phyloP scores from a whole-genome alignment of 2,113 vertebrate species.

The Leuciscus idus region DNA sequence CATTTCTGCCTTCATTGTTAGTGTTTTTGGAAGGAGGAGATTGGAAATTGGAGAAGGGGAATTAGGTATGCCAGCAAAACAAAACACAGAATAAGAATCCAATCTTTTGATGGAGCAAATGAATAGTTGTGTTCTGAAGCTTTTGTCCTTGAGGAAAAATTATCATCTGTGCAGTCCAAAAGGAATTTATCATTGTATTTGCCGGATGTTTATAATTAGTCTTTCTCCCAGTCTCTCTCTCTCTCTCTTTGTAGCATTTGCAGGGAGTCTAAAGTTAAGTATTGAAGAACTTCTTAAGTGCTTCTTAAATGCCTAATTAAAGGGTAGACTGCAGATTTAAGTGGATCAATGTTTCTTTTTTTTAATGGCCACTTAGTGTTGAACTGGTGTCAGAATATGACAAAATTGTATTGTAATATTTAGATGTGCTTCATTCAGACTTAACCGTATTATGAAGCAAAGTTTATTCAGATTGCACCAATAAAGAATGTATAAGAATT shows the following conservation, averaged over 20 bases:
- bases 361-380: conserved; percentile 3
- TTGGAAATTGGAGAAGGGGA: conserved; percentile 38
- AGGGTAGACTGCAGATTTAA: conserved; percentile 24
- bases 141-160: conserved; percentile 38
- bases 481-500: neutral
- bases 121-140: conserved; percentile 22
- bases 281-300: conserved; percentile 26
- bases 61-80: conserved; percentile 24
- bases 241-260: conserved; percentile 1
- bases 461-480: neutral
- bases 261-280: conserved; percentile 19
- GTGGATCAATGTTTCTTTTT: conserved; percentile 23
- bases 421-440: neutral
- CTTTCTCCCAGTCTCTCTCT: conserved; percentile 11
- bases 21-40: conserved; percentile 33
- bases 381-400: neutral
- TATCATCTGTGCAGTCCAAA: conserved; percentile 12
- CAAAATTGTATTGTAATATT: neutral
- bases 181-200: conserved; percentile 10
- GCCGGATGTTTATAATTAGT: conserved; percentile 11
- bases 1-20: conserved; percentile 34
- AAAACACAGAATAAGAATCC: conserved; percentile 8
- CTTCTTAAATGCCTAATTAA: conserved; percentile 34
- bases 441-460: neutral
- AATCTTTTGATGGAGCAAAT: conserved; percentile 34